These are phyloP conservation scores for Aphidoletes aphidimyza DNA, from an alignment of 2,888 invertebrate genomes.

Conservation along the genomic window DNA sequence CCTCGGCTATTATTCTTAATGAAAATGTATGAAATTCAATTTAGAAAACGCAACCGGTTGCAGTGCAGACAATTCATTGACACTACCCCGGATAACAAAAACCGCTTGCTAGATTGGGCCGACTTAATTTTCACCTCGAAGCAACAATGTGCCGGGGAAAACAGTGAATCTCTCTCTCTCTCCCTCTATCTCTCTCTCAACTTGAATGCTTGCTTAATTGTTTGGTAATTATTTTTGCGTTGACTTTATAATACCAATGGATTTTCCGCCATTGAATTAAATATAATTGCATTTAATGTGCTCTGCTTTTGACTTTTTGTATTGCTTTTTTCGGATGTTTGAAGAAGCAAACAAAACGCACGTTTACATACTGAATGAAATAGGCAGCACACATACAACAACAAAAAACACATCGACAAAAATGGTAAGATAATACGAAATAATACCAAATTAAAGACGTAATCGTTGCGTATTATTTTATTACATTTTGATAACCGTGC, in stretches of 20 bases:
- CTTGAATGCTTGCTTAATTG: not conserved
- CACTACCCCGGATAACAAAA: not conserved
- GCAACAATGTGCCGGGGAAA: too few species aligned
- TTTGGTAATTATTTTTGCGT: slow-evolving; percentile 16
- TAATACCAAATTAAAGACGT: slow-evolving; percentile 42
- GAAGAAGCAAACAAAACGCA: slow-evolving; percentile 2
- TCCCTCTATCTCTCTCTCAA: too few species aligned
- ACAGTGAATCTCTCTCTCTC: too few species aligned
- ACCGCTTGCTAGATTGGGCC: too few species aligned
- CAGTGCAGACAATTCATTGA: not conserved
- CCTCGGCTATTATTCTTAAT: too few species aligned
- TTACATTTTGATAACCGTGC: slow-evolving; percentile 6
- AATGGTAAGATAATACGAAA: slow-evolving; percentile 29
- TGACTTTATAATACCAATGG: not conserved
- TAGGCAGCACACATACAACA: too few species aligned
- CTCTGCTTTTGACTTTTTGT: slow-evolving; percentile 19
- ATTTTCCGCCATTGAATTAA: slow-evolving; percentile 29
- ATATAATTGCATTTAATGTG: slow-evolving; percentile 23
- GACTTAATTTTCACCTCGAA: too few species aligned
- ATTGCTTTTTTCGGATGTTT: not conserved
- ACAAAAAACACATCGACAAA: not conserved
- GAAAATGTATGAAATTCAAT: too few species aligned
- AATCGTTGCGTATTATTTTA: slow-evolving; percentile 47
- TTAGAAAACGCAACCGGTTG: too few species aligned
- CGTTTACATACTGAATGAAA: not conserved